phyloP scores from a whole-genome alignment of 2,797 vertebrate genomes.

The Miichthys miiuy region DNA sequence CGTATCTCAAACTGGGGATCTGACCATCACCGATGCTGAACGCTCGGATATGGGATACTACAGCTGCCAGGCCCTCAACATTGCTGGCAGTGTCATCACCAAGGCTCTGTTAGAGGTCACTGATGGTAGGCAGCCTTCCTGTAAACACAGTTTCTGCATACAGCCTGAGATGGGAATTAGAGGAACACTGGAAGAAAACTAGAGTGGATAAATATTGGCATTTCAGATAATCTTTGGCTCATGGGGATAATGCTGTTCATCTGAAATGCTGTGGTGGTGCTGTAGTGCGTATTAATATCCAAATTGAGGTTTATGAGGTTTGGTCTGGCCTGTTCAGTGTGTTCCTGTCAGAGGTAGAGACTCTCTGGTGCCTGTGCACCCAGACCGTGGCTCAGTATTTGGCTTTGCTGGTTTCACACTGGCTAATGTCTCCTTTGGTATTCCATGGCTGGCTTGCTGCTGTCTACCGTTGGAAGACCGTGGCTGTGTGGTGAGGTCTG shows the following conservation, averaged over 20 bases:
- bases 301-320: constrained; percentile 76
- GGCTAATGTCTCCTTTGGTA: constrained; percentile 71
- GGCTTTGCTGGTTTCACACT: constrained; percentile 68
- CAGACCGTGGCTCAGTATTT: constrained; percentile 76
- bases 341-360: constrained; percentile 82
- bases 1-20: constrained; percentile 96
- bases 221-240: constrained; percentile 69
- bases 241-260: constrained; percentile 66
- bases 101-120: constrained; percentile 98
- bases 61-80: constrained; percentile 99
- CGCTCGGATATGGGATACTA: constrained; percentile 95
- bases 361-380: constrained; percentile 82
- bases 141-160: constrained; percentile 25
- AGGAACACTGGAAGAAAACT: constrained; percentile 42
- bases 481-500: constrained; percentile 77
- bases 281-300: constrained; percentile 76
- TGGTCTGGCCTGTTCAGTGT: constrained; percentile 77
- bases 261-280: constrained; percentile 66
- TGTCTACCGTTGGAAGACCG: constrained; percentile 73
- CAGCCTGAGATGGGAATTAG: constrained; percentile 29
- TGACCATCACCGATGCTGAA: constrained; percentile 95
- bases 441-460: constrained; percentile 74
- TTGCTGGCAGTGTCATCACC: constrained; percentile 98
- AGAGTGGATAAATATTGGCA: constrained; percentile 62
- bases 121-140: constrained; percentile 88